Percentiles rank a stretch among this genome's conserved stretches.
Conservation (phyloP, 1,140 invertebrate genomes). For the Bombus pascuorum region DNA sequence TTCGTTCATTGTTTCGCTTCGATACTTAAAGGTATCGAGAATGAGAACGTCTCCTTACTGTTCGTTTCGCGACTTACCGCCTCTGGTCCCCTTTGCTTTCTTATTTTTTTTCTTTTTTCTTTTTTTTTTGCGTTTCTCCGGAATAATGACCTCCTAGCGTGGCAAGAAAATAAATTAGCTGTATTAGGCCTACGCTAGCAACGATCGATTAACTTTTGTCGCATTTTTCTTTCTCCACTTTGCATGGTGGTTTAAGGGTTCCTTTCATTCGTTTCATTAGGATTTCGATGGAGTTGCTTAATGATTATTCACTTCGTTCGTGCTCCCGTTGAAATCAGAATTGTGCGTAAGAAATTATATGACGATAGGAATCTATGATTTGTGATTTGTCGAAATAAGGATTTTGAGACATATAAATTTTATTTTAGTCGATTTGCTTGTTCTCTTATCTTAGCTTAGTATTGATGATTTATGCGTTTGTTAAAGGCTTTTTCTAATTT, state of each 20-base stretch:
- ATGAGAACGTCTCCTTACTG: conserved; percentile 14
- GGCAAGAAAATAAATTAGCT: conserved; percentile 63
- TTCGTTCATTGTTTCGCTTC: conserved; percentile 30
- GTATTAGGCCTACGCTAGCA: conserved; percentile 24
- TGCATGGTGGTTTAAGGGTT: no score
- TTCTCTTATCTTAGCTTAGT: no score
- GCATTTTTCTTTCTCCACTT: conserved; percentile 19
- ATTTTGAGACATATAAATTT: neutral
- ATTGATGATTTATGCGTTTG: no score
- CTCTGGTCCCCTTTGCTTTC: neutral
- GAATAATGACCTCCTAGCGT: conserved; percentile 53
- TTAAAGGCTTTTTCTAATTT: neutral
- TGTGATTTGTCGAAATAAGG: neutral
- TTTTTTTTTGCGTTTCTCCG: conserved; percentile 40
- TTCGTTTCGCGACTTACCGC: conserved; percentile 15
- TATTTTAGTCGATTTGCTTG: no score
- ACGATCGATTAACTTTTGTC: conserved; percentile 60
- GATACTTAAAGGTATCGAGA: conserved; percentile 43
- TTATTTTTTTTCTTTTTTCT: neutral
- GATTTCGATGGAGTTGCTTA: neutral
- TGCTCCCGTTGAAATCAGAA: neutral
- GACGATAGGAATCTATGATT: no score
- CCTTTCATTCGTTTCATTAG: neutral
- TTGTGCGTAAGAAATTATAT: neutral
- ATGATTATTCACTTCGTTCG: neutral